Evolutionary conservation across 2,113 vertebrate genomes (phyloP).

Genomic region (Octodon degus): DNA sequence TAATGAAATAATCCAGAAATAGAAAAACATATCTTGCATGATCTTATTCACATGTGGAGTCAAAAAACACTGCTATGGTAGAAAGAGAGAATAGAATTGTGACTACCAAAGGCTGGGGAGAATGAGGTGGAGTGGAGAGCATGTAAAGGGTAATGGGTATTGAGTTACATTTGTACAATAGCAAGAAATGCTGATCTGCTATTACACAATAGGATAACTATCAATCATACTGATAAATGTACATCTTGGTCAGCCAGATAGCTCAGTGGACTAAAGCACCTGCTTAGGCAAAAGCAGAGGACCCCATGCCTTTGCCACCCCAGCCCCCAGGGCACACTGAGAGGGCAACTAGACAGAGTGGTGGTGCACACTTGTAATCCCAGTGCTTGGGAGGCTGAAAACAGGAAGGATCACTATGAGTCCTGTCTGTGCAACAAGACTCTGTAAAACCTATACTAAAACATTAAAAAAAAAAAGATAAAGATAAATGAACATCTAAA

Average conservation of each 20-base stretch:
- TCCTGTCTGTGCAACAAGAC: too few species aligned
- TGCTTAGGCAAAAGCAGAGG: too few species aligned
- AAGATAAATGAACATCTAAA: neutral
- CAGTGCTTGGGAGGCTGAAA: too few species aligned
- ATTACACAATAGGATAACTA: neutral
- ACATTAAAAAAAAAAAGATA: too few species aligned
- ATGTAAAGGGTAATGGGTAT: fast-evolving
- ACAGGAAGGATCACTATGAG: too few species aligned
- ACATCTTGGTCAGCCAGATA: neutral
- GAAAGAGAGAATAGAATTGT: neutral
- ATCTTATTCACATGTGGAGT: neutral
- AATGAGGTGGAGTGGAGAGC: too few species aligned
- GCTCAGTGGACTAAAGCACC: too few species aligned
- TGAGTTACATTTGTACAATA: neutral
- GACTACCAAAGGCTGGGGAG: neutral
- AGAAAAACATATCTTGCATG: neutral
- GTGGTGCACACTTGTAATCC: too few species aligned
- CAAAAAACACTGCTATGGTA: neutral
- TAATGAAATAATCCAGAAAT: neutral
- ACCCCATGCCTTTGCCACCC: too few species aligned
- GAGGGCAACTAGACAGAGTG: too few species aligned
- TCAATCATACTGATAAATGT: neutral
- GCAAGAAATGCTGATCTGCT: neutral
- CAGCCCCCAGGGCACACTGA: too few species aligned
- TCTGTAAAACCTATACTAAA: too few species aligned